Evolutionary conservation across 2,113 vertebrate genomes (phyloP), one percentile per base, ranked within the genome.

Genomic region (Aramus guarauna): DNA sequence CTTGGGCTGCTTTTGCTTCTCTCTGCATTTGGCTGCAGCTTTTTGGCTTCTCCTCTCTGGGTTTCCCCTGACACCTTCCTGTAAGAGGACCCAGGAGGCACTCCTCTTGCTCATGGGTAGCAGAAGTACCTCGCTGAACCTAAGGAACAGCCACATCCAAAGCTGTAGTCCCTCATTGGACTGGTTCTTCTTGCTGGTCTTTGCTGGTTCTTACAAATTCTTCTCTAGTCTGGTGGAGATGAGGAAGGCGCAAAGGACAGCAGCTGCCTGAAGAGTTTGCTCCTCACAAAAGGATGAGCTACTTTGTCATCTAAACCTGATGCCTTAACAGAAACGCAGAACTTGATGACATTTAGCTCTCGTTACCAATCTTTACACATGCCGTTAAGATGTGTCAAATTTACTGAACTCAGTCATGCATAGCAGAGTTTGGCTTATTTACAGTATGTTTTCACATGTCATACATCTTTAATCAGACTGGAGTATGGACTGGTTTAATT

Each of bases 371-470:
- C 71, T 88, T 96, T 88, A 76, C 85, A 69, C 4, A 0, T 76
- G 50, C 10, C 52, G 62, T 67, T 94, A 88, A 85, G 81, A 73
- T 0, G 2, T 93, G 88, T 90, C 77, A 68, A 11, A 85, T 95
- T 92, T 78, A 58, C 74, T 90, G 81, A 47, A 75, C 52, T 92
- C 56, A 62, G 32, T 56, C 63, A 62, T 34, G 69, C 77, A 24
- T n/a, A 68, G 47, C 60, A 60, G 80, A 78, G 20, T 63, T 81
- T 94, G 81, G n/a, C 24, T 85, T 92, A 73, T 90, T 95, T 97
- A 80, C 58, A 76, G 9, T 64, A 48, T 56, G 53, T 85, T 92
- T 93, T 93, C 92, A 52, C 6, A 6, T 77, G 66, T 78, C 11
- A 1, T 30, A 79, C 69, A 79, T 85, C 48, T 85, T 92, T 78